Percentiles rank a stretch among this genome's conserved stretches.
phyloP scores from a whole-genome alignment of 2,888 invertebrate genomes.

The Diaphora mendica region DNA sequence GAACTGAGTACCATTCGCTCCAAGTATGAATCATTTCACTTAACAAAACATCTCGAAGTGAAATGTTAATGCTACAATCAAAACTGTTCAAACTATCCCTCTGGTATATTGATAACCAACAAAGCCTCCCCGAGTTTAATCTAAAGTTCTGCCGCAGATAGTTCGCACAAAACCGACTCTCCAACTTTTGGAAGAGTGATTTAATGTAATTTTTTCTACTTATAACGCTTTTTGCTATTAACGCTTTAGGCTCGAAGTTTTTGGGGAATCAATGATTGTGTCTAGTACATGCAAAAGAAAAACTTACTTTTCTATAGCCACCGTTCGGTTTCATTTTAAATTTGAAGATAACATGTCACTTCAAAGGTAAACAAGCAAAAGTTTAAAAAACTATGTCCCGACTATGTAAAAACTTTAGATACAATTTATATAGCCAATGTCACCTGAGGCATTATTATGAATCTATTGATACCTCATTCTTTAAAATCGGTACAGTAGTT shows the following conservation, averaged over 20 bases:
- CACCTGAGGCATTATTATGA: too few species aligned
- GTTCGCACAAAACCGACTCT: neutral
- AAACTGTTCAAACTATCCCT: neutral
- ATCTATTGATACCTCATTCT: too few species aligned
- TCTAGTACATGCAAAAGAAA: too few species aligned
- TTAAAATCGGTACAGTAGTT: too few species aligned
- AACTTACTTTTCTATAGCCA: too few species aligned
- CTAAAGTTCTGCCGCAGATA: conserved; percentile 9
- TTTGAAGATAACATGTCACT: too few species aligned
- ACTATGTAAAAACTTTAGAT: too few species aligned
- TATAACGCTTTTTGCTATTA: neutral
- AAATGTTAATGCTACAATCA: conserved; percentile 2
- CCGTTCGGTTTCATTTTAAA: too few species aligned
- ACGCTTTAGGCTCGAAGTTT: neutral
- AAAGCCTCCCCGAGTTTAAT: neutral
- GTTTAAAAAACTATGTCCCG: too few species aligned
- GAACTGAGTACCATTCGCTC: neutral
- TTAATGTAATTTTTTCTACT: conserved; percentile 8
- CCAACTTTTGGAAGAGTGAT: conserved; percentile 2
- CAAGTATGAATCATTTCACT: neutral
- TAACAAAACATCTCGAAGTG: neutral
- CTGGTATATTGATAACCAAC: conserved; percentile 7
- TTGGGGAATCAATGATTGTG: neutral
- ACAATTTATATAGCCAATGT: too few species aligned
- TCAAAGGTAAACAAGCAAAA: too few species aligned